A percentile compares a stretch with the other conserved stretches of the same genome.
Evolutionary conservation across 2,888 invertebrate genomes (phyloP).

Genomic region (Himalopsyche anomala): DNA sequence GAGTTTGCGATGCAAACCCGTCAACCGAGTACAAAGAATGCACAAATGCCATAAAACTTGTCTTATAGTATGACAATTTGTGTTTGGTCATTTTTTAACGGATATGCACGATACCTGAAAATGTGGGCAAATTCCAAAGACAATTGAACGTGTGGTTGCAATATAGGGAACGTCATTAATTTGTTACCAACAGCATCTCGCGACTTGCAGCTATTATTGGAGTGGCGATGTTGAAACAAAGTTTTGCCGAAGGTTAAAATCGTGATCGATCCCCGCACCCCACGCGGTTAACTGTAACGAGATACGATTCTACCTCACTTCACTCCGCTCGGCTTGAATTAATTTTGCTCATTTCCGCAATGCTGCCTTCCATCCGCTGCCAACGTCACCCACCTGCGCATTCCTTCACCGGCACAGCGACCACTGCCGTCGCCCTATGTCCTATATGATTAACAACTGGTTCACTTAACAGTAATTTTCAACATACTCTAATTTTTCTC

Average conservation of each 20-base stretch:
- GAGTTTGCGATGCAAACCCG: no score
- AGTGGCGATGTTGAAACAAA: slow-evolving; percentile 19
- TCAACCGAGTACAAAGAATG: no score
- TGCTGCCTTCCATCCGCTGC: slow-evolving; percentile 17
- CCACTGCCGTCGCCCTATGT: no score
- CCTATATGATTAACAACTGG: no score
- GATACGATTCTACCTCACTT: slow-evolving; percentile 7
- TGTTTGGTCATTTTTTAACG: no score
- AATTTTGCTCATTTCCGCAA: slow-evolving; percentile 7
- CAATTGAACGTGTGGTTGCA: no score
- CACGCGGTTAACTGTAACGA: slow-evolving; percentile 41
- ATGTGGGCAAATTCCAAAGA: no score
- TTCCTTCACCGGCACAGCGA: not conserved
- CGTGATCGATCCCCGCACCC: slow-evolving; percentile 17
- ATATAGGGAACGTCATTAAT: not conserved
- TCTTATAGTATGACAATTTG: no score
- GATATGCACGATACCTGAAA: no score
- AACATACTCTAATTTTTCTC: no score
- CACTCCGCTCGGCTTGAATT: slow-evolving; percentile 17
- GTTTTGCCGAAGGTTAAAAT: slow-evolving; percentile 34
- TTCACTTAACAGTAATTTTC: no score
- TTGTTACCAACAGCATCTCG: not conserved
- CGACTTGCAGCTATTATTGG: slow-evolving; percentile 2
- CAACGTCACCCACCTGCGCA: slow-evolving; percentile 32
- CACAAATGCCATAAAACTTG: no score